A percentile compares a stretch with the other conserved stretches of the same genome.
Conservation (phyloP, 2,888 invertebrate species). For the Capitulum mitella region DNA sequence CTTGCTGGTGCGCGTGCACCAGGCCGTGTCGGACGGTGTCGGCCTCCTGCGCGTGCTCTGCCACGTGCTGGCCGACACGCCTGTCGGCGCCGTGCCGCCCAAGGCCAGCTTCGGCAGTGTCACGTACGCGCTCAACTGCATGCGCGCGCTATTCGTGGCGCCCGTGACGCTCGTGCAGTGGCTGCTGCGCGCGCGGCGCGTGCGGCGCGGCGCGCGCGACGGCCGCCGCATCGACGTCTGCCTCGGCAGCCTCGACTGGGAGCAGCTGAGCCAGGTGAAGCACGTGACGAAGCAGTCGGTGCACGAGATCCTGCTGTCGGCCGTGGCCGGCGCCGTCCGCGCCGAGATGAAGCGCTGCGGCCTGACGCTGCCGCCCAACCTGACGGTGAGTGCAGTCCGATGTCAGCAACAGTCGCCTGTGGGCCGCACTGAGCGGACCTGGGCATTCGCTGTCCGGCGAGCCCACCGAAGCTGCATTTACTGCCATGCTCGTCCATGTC, state of each 20-base stretch:
- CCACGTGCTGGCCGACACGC: conserved; percentile 39
- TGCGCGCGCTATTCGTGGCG: conserved; percentile 48
- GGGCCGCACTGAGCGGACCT: too few relatives aligned
- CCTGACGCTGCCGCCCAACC: conserved; percentile 48
- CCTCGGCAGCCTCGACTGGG: conserved; percentile 22
- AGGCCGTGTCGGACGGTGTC: conserved; percentile 49
- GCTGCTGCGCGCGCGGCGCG: conserved; percentile 38
- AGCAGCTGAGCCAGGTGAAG: conserved; percentile 46
- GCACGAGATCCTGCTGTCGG: conserved; percentile 51
- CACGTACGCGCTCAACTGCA: conserved; percentile 44
- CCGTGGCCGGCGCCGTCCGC: conserved; percentile 49
- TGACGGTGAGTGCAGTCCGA: conserved; percentile 46
- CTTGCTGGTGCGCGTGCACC: conserved; percentile 44
- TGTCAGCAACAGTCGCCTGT: too few relatives aligned
- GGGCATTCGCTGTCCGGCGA: too few relatives aligned
- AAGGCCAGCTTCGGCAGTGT: conserved; percentile 45
- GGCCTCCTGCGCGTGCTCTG: conserved; percentile 45
- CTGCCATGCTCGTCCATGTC: too few relatives aligned
- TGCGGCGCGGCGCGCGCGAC: conserved; percentile 13
- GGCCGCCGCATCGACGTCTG: conserved; percentile 28
- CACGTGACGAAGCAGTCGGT: conserved; percentile 51
- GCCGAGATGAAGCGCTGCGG: conserved; percentile 48
- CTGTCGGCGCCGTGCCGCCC: conserved; percentile 40
- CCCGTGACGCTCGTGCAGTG: conserved; percentile 49
- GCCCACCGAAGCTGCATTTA: too few relatives aligned